Base-by-base conservation (phyloP, 2,888 invertebrate genomes). In the Glomeris marginata region DNA sequence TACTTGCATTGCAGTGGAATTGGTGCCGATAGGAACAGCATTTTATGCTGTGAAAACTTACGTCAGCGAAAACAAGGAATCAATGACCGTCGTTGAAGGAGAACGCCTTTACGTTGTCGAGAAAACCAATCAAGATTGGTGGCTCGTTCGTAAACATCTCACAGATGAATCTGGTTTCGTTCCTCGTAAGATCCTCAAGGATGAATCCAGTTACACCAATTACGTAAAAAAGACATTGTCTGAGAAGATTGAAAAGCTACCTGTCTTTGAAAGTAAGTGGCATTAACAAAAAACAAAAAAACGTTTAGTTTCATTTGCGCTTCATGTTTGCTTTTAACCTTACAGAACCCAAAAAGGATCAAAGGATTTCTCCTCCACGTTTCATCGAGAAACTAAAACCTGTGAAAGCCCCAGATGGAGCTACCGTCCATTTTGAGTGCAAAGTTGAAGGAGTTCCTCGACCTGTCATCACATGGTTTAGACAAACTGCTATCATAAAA, bases 401-500 rank as follows among this genome's bases (percentile, higher is more conserved):
- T 1, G 81, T 84, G 37, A 45, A 38, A 58, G 82, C 83, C 2
- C 81, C 81, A 2, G 97, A 97, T 68, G 95, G 95, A 47, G 84
- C 84, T 54, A 87, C 91, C 1, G 85, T 94, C 11, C 87, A 92
- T 65, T 97, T 98, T 65, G 86, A 94, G 68, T 95, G 94, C 62
- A 88, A 92, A 72, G 91, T 98, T 34, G 86, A 87, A 68, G 98
- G 97, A 47, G 73, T 78, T 62, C 97, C 98, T 5, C 74, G 90
- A 60, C 95, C 97, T 28, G 85, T 90, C 65, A 90, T 98, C 56
- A 91, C 92, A 16, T 98, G 98, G 97, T 91, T 90, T 72, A 76
- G 86, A 51, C 88, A 91, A 72, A 88, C 90, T 1, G 86, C 86
- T 20, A 84, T 91, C 51, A 86, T 91, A 37, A 88, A 90, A 66